Evolutionary conservation across 2,888 invertebrate genomes (phyloP), one percentile per base, ranked within the genome.

Genomic region (Brassicogethes aeneus): DNA sequence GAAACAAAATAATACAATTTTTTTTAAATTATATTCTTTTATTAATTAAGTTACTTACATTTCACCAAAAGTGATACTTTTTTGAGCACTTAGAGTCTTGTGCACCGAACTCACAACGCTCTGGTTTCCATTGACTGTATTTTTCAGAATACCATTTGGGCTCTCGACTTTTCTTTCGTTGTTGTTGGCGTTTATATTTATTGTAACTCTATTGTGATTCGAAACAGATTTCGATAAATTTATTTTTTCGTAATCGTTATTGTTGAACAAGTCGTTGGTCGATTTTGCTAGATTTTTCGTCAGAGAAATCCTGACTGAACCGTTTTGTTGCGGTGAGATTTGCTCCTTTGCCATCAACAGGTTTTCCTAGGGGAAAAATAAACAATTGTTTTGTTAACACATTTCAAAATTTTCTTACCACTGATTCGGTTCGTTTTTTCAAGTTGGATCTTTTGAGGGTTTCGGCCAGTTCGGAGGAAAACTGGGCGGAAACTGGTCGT

Each of bases 361-460:
- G 46, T 67, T 62, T 48, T 67, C 68, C 67, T 66, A 50, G 45
- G 63, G 62, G 34, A 35, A 23, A 33, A 33, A 40, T 34, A 40
- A 31, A 13, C 10, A 30, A 8, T 42, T 17, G 17, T 3, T 23
- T 23, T 10, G 3, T 17, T 40, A 7, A 42, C 13, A 13, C n/a
- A n/a, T n/a, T n/a, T n/a, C n/a, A n/a, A n/a, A n/a, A n/a, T 31
- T 34, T 34, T 69, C 74, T 71, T 63, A 77, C 77, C 71, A 76
- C 66, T 51, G 74, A 72, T 64, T 82, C 82, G 65, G 80, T 82
- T 69, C 79, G 77, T 69, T 80, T 80, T 57, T 77, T 77, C 56
- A 86, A 72, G 71, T 86, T 85, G 40, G 86, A 84, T 61, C 85
- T 77, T 54, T 82, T 83, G 45, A 87, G 68, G 3, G 86, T 87